Evolutionary conservation across 2,797 vertebrate genomes (phyloP).

Genomic region (Danio jaintianensis): DNA sequence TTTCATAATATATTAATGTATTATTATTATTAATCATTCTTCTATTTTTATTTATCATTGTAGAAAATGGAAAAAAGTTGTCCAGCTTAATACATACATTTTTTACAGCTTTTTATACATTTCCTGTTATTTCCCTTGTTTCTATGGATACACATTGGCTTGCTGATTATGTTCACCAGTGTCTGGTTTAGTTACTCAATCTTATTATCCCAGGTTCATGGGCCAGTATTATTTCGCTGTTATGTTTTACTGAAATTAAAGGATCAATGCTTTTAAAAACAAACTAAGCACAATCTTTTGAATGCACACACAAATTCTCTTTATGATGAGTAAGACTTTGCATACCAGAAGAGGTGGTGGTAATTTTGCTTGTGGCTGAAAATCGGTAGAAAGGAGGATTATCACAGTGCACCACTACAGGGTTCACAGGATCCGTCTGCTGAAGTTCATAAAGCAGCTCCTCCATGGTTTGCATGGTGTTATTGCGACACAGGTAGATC

Average conservation of each 20-base stretch:
- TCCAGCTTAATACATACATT: too few relatives aligned
- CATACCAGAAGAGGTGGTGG: slow-evolving; percentile 89
- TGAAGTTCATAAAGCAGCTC: slow-evolving; percentile 97
- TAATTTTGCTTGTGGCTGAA: slow-evolving; percentile 92
- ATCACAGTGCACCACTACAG: slow-evolving; percentile 94
- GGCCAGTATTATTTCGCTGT: too few relatives aligned
- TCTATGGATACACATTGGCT: too few relatives aligned
- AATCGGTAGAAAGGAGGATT: slow-evolving; percentile 97
- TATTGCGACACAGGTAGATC: slow-evolving; percentile 95
- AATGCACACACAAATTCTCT: background rate
- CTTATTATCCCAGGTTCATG: too few relatives aligned
- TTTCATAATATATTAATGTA: background rate
- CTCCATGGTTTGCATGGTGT: slow-evolving; percentile 98
- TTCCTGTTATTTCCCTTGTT: too few relatives aligned
- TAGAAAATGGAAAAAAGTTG: too few relatives aligned
- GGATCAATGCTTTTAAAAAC: background rate
- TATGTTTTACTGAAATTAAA: too few relatives aligned
- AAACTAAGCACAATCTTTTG: background rate
- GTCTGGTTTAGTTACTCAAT: too few relatives aligned
- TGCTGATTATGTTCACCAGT: too few relatives aligned
- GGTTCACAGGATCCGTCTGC: slow-evolving; percentile 97
- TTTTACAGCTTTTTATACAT: too few relatives aligned
- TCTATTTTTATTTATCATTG: too few relatives aligned
- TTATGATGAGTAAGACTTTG: background rate
- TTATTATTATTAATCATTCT: too few relatives aligned